Evolutionary conservation across 2,113 vertebrate species (phyloP).

Genomic region (Sitta europaea): DNA sequence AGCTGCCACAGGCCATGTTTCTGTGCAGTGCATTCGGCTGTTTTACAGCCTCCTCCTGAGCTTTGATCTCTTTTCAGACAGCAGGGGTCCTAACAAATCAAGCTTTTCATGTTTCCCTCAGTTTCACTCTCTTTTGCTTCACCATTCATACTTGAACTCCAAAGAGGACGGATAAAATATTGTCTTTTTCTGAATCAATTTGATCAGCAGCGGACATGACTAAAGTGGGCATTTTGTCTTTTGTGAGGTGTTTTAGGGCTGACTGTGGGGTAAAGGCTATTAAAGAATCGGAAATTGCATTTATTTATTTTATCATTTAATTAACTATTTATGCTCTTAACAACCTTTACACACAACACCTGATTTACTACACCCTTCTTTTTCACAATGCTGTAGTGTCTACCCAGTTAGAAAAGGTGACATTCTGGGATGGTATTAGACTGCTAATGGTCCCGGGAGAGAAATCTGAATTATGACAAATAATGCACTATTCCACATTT

Average conservation of each 20-base stretch:
- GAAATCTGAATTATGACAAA: slow-evolving; percentile 48
- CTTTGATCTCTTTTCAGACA: slow-evolving; percentile 92
- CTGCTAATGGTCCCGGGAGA: neutral
- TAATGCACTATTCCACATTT: neutral
- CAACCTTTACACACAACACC: neutral
- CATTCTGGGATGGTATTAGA: neutral
- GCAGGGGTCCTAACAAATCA: slow-evolving; percentile 92
- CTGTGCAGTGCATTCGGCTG: slow-evolving; percentile 73
- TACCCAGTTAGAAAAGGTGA: neutral
- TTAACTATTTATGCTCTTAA: neutral
- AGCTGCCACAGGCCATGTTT: slow-evolving; percentile 81
- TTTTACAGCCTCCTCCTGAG: slow-evolving; percentile 87
- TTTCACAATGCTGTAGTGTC: neutral
- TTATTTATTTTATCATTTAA: slow-evolving; percentile 44
- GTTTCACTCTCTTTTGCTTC: slow-evolving; percentile 79
- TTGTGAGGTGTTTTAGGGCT: slow-evolving; percentile 46
- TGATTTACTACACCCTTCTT: neutral
- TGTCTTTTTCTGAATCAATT: slow-evolving; percentile 83
- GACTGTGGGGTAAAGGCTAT: neutral
- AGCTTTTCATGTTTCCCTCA: slow-evolving; percentile 91
- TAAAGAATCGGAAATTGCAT: neutral
- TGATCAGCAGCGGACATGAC: slow-evolving; percentile 61
- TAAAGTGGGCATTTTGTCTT: slow-evolving; percentile 68
- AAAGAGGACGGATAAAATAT: slow-evolving; percentile 79
- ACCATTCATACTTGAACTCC: slow-evolving; percentile 75